Evolutionary conservation across 2,888 invertebrate genomes (phyloP).

Genomic region (Hypena proboscidalis): DNA sequence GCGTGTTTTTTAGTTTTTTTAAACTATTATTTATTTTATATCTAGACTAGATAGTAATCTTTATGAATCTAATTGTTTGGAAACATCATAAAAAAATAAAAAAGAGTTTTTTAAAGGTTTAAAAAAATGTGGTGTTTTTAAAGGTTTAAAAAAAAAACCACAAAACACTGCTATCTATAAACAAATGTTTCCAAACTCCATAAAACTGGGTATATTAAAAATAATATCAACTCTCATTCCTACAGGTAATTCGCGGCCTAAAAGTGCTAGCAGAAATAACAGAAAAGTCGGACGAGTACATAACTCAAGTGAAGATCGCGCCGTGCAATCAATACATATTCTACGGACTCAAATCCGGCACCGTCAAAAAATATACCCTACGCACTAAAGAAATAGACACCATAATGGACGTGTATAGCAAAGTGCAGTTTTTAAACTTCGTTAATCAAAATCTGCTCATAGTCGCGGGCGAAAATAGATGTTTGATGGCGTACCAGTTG

Average conservation of each 20-base stretch:
- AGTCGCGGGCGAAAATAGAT: slow-evolving; percentile 71
- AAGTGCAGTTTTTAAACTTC: slow-evolving; percentile 72
- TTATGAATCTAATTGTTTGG: too few species aligned
- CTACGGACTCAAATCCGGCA: slow-evolving; percentile 76
- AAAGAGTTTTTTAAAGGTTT: too few species aligned
- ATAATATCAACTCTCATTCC: too few species aligned
- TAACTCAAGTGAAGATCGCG: slow-evolving; percentile 76
- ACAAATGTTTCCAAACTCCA: background rate
- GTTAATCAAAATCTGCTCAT: slow-evolving; percentile 64
- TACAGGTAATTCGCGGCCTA: slow-evolving; percentile 76
- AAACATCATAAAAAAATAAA: too few species aligned
- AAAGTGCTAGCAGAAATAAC: slow-evolving; percentile 73
- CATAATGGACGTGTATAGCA: slow-evolving; percentile 72
- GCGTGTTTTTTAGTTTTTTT: too few species aligned
- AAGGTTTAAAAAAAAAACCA: too few species aligned
- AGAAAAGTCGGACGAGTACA: slow-evolving; percentile 69
- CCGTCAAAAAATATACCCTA: slow-evolving; percentile 71
- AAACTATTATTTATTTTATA: too few species aligned
- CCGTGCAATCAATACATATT: slow-evolving; percentile 81
- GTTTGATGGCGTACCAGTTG: slow-evolving; percentile 71
- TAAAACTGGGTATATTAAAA: too few species aligned
- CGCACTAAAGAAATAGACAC: slow-evolving; percentile 61
- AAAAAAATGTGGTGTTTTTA: too few species aligned
- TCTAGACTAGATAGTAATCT: too few species aligned
- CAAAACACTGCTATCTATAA: too few species aligned